Evolutionary conservation across 1,140 invertebrate species (phyloP).

Genomic region (Brachionus paranguensis): DNA sequence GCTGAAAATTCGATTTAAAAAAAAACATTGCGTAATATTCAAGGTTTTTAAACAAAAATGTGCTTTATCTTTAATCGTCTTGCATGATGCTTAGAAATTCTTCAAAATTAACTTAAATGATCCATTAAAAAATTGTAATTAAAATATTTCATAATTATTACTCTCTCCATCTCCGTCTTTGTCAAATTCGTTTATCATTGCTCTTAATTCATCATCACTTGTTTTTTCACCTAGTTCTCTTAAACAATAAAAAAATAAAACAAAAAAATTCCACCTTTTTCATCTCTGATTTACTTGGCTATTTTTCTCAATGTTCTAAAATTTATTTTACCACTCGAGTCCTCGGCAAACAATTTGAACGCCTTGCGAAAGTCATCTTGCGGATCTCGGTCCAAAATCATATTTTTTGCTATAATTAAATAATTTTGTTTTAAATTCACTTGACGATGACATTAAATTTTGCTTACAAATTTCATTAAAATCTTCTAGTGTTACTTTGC

Average conservation of each 20-base stretch:
- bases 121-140: neutral
- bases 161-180: conserved; percentile 55
- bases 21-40: conserved; percentile 4
- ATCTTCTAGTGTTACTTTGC: conserved; percentile 55
- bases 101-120: conserved; percentile 36
- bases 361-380: conserved; percentile 55
- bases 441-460: neutral
- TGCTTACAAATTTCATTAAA: conserved; percentile 57
- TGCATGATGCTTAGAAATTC: conserved; percentile 38
- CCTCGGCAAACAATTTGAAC: conserved; percentile 57
- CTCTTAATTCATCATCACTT: conserved; percentile 55
- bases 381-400: conserved; percentile 55
- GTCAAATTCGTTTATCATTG: conserved; percentile 58
- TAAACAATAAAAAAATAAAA: conserved; percentile 1
- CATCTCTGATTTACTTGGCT: conserved; percentile 47
- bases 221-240: conserved; percentile 56
- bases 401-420: conserved; percentile 51
- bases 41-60: neutral
- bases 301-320: conserved; percentile 53
- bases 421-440: neutral
- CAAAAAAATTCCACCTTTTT: too few relatives aligned
- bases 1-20: neutral
- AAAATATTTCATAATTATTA: conserved; percentile 44
- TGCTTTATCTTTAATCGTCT: conserved; percentile 8
- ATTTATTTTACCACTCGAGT: conserved; percentile 55